These are phyloP conservation scores for Progne subis DNA, from an alignment of 2,113 vertebrate genomes.

Conservation along the genomic window DNA sequence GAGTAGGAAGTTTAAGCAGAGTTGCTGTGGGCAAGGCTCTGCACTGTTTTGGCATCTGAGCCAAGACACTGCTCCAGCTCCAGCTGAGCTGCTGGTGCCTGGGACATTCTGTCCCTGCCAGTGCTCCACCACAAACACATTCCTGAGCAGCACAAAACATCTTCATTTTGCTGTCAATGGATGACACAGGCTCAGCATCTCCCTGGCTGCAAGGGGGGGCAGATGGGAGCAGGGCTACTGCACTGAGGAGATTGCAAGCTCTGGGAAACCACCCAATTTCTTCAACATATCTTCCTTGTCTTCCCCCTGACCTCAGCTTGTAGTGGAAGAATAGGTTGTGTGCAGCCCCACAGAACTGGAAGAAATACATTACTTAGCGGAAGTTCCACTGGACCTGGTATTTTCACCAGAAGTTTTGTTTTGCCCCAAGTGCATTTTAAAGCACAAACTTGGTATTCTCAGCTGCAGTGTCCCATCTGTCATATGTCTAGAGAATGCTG, in stretches of 20 bases:
- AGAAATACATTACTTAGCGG: neutral
- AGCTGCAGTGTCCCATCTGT: neutral
- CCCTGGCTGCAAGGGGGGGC: neutral
- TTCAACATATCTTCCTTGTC: neutral
- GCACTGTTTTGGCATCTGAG: neutral
- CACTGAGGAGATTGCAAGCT: accelerated
- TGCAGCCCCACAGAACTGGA: neutral
- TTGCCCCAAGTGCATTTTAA: neutral
- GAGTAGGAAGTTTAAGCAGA: neutral
- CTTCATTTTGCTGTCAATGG: neutral
- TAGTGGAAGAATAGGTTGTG: neutral
- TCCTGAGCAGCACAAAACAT: neutral
- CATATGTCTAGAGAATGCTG: neutral
- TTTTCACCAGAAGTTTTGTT: neutral
- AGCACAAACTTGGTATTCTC: neutral
- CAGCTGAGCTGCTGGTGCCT: neutral
- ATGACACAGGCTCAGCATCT: neutral
- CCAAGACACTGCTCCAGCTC: neutral
- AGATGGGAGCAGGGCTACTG: accelerated
- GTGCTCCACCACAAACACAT: neutral
- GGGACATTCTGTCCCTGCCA: neutral
- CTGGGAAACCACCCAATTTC: neutral
- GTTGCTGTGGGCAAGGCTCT: neutral
- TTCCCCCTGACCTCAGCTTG: neutral
- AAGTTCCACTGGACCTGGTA: neutral